These are phyloP conservation scores for Nasonia longicornis DNA, from an alignment of 1,140 invertebrate species.

Conservation along the genomic window DNA sequence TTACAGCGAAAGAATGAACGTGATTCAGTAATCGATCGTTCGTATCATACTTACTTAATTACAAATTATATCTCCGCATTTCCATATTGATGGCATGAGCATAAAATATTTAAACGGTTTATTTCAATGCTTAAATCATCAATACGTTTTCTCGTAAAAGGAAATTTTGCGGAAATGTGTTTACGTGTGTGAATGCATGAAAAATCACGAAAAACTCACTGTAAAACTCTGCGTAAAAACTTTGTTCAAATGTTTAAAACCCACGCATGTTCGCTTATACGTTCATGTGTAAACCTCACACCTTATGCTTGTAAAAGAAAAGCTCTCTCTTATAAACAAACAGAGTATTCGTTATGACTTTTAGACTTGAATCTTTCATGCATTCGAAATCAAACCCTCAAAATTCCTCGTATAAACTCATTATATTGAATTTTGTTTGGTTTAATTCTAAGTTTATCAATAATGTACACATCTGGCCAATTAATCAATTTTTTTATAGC, in stretches of 20 bases:
- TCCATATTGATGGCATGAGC: conserved; percentile 45
- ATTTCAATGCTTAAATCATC: conserved; percentile 11
- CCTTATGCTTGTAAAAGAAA: not conserved
- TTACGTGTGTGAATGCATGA: conserved; percentile 18
- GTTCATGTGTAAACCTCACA: not conserved
- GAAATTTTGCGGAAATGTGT: conserved; percentile 6
- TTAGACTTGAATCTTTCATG: conserved; percentile 23
- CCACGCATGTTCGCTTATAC: not conserved
- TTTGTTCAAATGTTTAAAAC: conserved; percentile 22
- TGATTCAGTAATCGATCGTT: conserved; percentile 30
- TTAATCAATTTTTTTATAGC: conserved; percentile 9
- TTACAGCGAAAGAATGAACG: conserved; percentile 47
- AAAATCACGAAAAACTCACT: conserved; percentile 13
- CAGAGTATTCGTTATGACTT: conserved; percentile 28
- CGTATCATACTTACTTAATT: conserved; percentile 54
- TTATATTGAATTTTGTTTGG: conserved; percentile 23
- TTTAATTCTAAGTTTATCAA: conserved; percentile 36
- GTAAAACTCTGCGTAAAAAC: conserved; percentile 37
- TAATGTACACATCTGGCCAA: conserved; percentile 27
- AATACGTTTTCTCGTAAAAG: conserved; percentile 19
- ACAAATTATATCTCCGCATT: conserved; percentile 47
- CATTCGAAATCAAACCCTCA: conserved; percentile 29
- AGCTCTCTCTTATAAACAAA: not conserved
- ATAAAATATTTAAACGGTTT: conserved; percentile 40
- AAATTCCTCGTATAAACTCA: conserved; percentile 22